Conservation (phyloP, 2,797 vertebrate genomes). For the Bradypodion ventrale region DNA sequence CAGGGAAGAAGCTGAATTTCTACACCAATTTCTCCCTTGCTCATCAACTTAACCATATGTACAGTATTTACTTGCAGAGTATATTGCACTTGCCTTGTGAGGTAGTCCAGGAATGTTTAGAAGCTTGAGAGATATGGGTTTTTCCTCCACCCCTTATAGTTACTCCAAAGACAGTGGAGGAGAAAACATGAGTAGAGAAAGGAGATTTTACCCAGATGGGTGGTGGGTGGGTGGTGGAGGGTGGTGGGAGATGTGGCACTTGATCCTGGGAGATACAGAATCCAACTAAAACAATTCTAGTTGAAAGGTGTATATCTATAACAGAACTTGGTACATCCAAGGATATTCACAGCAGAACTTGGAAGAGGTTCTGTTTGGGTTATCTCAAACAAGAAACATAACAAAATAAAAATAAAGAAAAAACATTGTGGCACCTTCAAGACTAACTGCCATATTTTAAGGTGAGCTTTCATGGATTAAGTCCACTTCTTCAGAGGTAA, state of each 20-base stretch:
- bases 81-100: neutral
- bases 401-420: too few species aligned
- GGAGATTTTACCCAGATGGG: neutral
- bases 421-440: too few species aligned
- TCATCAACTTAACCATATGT: neutral
- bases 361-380: too few species aligned
- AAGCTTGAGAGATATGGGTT: neutral
- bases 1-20: too few species aligned
- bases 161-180: neutral
- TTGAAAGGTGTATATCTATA: too few species aligned
- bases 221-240: too few species aligned
- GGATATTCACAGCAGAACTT: too few species aligned
- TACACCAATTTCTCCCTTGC: neutral
- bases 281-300: neutral
- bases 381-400: too few species aligned
- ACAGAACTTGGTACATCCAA: too few species aligned
- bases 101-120: neutral
- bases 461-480: too few species aligned
- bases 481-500: too few species aligned
- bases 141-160: neutral
- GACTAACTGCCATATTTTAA: too few species aligned
- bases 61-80: neutral
- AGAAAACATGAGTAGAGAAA: neutral
- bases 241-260: neutral
- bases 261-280: neutral